phyloP scores from a whole-genome alignment of 1,140 invertebrate genomes.

The Potamilus streckersoni region DNA sequence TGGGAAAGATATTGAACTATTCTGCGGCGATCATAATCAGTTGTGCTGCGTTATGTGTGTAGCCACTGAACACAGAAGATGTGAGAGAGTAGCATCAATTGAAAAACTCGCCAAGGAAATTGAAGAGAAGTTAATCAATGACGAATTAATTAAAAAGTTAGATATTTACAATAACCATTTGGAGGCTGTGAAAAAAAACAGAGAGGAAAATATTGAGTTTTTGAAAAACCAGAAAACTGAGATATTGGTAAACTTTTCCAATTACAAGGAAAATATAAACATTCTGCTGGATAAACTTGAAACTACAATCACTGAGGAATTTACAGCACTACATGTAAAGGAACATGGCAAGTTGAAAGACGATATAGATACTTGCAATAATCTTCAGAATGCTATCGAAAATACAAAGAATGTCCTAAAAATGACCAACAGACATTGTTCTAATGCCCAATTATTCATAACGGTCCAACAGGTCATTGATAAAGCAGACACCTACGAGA shows the following conservation, averaged over 20 bases:
- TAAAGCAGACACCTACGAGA: slow-evolving; percentile 23
- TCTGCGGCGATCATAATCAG: slow-evolving; percentile 30
- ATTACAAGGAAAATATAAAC: slow-evolving; percentile 31
- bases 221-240: slow-evolving; percentile 17
- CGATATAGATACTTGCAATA: slow-evolving; percentile 26
- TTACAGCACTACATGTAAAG: slow-evolving; percentile 14
- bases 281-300: slow-evolving; percentile 28
- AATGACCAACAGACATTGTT: slow-evolving; percentile 29
- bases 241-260: slow-evolving; percentile 28
- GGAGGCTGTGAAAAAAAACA: slow-evolving; percentile 25
- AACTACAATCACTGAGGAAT: slow-evolving; percentile 14
- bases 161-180: slow-evolving; percentile 27
- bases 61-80: slow-evolving; percentile 26
- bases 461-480: slow-evolving; percentile 29
- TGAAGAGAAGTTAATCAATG: slow-evolving; percentile 23
- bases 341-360: slow-evolving; percentile 14
- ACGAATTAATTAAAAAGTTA: slow-evolving; percentile 28
- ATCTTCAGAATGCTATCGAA: slow-evolving; percentile 19
- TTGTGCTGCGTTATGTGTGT: slow-evolving; percentile 34
- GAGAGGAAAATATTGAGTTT: slow-evolving; percentile 16
- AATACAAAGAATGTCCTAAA: slow-evolving; percentile 25
- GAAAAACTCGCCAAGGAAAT: slow-evolving; percentile 30
- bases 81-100: slow-evolving; percentile 31
- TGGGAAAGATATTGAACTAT: slow-evolving; percentile 30
- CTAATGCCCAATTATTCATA: slow-evolving; percentile 30